Percentiles rank a stretch among this genome's conserved stretches.
Evolutionary conservation across 2,888 invertebrate genomes (phyloP).

Genomic region (Phyllotreta cruciferae): DNA sequence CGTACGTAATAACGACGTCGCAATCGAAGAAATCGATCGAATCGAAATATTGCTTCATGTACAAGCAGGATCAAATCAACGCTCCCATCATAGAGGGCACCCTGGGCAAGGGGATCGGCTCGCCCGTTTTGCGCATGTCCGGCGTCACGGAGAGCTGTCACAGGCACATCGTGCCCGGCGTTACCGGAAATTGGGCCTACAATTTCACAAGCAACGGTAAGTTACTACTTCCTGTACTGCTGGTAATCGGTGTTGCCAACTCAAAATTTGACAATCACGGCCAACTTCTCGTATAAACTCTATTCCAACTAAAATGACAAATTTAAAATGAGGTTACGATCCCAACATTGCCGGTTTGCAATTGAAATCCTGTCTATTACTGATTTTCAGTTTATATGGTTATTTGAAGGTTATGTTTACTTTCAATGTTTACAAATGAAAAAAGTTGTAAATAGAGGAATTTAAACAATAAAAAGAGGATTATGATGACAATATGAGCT

Average conservation of each 20-base stretch:
- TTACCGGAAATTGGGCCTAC: slow-evolving; percentile 67
- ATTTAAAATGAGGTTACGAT: too few species aligned
- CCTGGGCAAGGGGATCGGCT: slow-evolving; percentile 48
- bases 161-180: slow-evolving; percentile 63
- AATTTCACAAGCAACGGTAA: slow-evolving; percentile 74
- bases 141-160: slow-evolving; percentile 67
- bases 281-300: too few species aligned
- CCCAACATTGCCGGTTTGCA: too few species aligned
- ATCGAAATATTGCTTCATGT: slow-evolving; percentile 70
- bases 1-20: slow-evolving; percentile 74
- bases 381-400: too few species aligned
- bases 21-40: slow-evolving; percentile 62
- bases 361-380: too few species aligned
- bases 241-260: neutral
- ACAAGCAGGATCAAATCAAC: slow-evolving; percentile 57
- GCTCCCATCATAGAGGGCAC: slow-evolving; percentile 47
- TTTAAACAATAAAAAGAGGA: too few species aligned
- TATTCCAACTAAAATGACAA: too few species aligned
- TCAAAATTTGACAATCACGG: too few species aligned
- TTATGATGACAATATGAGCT: too few species aligned
- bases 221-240: slow-evolving; percentile 36
- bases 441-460: too few species aligned
- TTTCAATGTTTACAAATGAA: too few species aligned
- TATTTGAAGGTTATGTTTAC: too few species aligned
- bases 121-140: slow-evolving; percentile 60